A percentile compares a stretch with the other conserved stretches of the same genome.
Conservation (phyloP, 35 echinoderm and acorn worm genomes). For the Anneissia japonica region DNA sequence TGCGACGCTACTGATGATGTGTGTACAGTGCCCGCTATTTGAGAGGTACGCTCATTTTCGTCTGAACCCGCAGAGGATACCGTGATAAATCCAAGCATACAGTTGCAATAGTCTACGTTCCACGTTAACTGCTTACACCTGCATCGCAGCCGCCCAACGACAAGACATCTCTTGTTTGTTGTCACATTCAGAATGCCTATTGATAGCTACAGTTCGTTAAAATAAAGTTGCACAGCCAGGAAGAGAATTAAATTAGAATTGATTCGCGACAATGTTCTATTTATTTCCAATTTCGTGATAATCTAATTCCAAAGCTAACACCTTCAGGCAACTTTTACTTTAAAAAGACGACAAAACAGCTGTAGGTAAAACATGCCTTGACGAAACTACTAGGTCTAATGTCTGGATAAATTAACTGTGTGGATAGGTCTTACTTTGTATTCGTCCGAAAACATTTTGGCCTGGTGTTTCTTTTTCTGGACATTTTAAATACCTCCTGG, state of each 20-base stretch:
- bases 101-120: background rate
- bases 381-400: too few species aligned
- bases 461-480: background rate
- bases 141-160: background rate
- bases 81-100: background rate
- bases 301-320: background rate
- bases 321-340: background rate
- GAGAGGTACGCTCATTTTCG: too few species aligned
- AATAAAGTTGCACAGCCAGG: background rate
- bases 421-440: background rate
- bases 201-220: background rate
- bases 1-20: background rate
- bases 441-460: background rate
- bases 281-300: background rate
- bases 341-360: background rate
- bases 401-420: too few species aligned
- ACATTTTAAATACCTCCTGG: background rate
- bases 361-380: background rate
- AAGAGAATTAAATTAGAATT: background rate
- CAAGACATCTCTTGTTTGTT: background rate
- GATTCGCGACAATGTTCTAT: background rate
- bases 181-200: background rate
- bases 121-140: background rate
- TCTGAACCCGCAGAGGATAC: background rate
- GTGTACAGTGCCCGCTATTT: background rate